phyloP scores from a whole-genome alignment of 2,797 vertebrate species.

The Bufotes viridis region DNA sequence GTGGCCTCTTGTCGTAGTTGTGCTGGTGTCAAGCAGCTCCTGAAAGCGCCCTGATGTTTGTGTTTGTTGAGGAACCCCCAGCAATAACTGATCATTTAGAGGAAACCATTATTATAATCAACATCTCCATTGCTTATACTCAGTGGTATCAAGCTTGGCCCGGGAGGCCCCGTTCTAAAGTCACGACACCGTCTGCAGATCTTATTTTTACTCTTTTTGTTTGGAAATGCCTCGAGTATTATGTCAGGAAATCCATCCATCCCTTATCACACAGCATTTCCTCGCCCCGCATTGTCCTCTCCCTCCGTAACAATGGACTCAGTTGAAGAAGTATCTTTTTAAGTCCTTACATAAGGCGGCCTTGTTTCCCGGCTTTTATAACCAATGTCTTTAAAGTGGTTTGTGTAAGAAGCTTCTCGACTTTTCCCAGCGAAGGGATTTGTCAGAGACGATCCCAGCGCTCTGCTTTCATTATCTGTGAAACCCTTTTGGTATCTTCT shows the following conservation, averaged over 20 bases:
- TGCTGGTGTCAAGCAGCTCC: no score
- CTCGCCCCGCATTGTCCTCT: constrained; percentile 10
- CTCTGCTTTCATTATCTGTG: constrained; percentile 7
- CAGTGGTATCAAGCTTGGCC: not conserved
- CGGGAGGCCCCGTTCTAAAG: not conserved
- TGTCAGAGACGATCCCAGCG: not conserved
- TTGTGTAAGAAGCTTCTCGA: not conserved
- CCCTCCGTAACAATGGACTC: constrained; percentile 11
- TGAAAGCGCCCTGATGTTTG: not conserved
- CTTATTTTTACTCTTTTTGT: not conserved
- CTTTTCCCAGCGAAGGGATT: not conserved
- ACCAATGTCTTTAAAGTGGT: constrained; percentile 26
- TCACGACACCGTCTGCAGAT: not conserved
- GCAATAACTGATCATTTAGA: not conserved
- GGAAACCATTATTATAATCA: not conserved
- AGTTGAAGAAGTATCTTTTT: constrained; percentile 21
- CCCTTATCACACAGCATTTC: constrained; percentile 29
- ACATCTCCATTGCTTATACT: not conserved
- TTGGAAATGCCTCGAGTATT: not conserved
- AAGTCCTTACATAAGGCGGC: constrained; percentile 12
- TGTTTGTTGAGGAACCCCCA: not conserved
- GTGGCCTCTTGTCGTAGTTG: no score
- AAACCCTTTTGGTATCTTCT: not conserved
- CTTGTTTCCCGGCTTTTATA: constrained; percentile 23
- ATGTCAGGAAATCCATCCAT: constrained; percentile 16